phyloP scores from a whole-genome alignment of 1,140 invertebrate species.

The Scaptomyza montana region DNA sequence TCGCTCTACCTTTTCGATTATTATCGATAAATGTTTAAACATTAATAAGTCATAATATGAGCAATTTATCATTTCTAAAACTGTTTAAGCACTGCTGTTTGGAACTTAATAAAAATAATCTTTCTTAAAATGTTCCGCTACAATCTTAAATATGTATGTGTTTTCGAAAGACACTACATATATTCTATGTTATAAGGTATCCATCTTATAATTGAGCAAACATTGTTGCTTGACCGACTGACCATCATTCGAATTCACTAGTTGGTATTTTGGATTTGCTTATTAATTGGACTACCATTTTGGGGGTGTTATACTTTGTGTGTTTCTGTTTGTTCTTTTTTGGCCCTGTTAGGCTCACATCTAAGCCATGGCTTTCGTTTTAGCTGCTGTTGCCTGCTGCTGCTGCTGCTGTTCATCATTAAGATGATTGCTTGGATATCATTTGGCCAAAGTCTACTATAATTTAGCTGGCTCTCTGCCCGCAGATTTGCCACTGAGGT shows the following conservation, averaged over 20 bases:
- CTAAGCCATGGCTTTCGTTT: not conserved
- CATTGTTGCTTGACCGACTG: slow-evolving; percentile 12
- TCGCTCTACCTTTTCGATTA: not conserved
- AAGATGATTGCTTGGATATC: slow-evolving; percentile 42
- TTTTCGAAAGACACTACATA: not conserved
- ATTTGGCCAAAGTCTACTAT: slow-evolving; percentile 29
- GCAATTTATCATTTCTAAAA: too few species aligned
- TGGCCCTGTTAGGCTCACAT: not conserved
- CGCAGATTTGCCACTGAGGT: slow-evolving; percentile 7
- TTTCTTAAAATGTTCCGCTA: too few species aligned
- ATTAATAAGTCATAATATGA: too few species aligned
- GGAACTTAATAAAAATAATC: too few species aligned
- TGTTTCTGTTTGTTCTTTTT: not conserved
- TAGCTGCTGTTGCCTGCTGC: slow-evolving; percentile 1
- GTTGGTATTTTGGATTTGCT: not conserved
- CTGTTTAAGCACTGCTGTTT: too few species aligned
- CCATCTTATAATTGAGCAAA: not conserved
- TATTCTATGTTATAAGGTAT: too few species aligned
- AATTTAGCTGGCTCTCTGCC: slow-evolving; percentile 19
- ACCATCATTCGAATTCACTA: not conserved
- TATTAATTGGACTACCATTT: too few species aligned
- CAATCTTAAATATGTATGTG: too few species aligned
- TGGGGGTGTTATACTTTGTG: not conserved
- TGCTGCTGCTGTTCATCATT: slow-evolving; percentile 33
- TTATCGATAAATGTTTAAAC: not conserved